Conservation (phyloP, 2,888 invertebrate genomes). For the Morpho achilles region DNA sequence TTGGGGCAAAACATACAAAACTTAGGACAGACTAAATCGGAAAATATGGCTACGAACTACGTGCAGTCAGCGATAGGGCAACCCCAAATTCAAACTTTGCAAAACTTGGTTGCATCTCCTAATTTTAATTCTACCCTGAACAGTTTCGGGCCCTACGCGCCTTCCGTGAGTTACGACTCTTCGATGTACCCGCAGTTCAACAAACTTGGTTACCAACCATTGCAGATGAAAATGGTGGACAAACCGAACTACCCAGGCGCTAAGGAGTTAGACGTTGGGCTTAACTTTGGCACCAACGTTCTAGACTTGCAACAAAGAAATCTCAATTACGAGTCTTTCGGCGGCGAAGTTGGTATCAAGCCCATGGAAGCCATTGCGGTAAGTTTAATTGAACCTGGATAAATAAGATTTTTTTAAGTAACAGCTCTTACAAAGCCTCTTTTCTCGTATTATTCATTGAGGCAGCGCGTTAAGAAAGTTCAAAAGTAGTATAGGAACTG, state of each 20-base stretch:
- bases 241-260: conserved; percentile 43
- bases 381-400: conserved; percentile 1
- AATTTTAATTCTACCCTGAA: conserved; percentile 59
- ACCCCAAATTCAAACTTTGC: conserved; percentile 52
- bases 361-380: conserved; percentile 49
- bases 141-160: conserved; percentile 48
- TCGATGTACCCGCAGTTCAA: conserved; percentile 68
- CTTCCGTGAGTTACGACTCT: conserved; percentile 56
- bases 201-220: conserved; percentile 49
- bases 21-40: conserved; percentile 40
- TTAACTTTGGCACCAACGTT: conserved; percentile 43
- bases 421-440: background rate
- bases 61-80: conserved; percentile 52
- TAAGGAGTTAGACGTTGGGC: conserved; percentile 45
- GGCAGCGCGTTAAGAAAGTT: too few species aligned
- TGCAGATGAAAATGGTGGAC: conserved; percentile 46
- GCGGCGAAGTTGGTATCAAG: conserved; percentile 36
- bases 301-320: conserved; percentile 49
- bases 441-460: background rate
- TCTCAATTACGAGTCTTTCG: conserved; percentile 43
- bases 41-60: conserved; percentile 39
- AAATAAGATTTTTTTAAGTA: background rate
- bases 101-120: conserved; percentile 52
- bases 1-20: conserved; percentile 22
- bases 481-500: too few species aligned